Evolutionary conservation across 2,113 vertebrate species (phyloP), one percentile per base, ranked within the genome.

Genomic region (Paraplagusia blochii): DNA sequence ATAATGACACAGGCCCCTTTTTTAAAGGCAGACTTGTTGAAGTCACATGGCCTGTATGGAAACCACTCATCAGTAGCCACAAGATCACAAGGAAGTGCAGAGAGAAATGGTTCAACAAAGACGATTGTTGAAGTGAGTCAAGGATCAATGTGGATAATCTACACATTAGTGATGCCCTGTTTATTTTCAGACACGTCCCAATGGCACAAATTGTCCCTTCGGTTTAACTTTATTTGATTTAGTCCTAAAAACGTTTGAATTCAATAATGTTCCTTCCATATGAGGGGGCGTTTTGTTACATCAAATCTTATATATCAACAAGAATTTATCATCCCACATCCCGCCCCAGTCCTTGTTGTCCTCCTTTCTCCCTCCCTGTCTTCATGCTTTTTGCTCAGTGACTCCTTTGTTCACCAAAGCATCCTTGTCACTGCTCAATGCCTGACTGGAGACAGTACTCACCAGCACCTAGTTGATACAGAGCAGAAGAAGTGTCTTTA

Each of bases 361-460:
- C 47, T 40, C 39, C 58, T 18, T 53, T 67, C 58, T 59, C 73
- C 74, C 80, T 76, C 56, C 63, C 61, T 63, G 58, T 74, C 66
- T 74, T 82, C 61, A 78, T 66, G 59, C 51, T 72, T 76, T 86
- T 69, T 83, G 66, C 66, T 83, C 84, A 85, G 75, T 87, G 69
- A 75, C 77, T 83, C 85, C 76, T 85, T 90, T 91, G 89, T 90
- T 77, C 35, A 63, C 72, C 61, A 74, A 67, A 76, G 79, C 72
- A 71, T 75, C 81, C 60, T 59, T 79, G 83, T 77, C 83, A 84
- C 66, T 66, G 70, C 82, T 79, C 53, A 72, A 70, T 77, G 85
- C 72, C 76, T 74, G 54, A 72, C 60, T 85, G 88, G 90, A 85
- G 89, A 90, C 82, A 58, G 82, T 74, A 79, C 84, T 75, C 76